Base-by-base conservation (phyloP, 1,140 invertebrate species). In the Episyrphus balteatus region DNA sequence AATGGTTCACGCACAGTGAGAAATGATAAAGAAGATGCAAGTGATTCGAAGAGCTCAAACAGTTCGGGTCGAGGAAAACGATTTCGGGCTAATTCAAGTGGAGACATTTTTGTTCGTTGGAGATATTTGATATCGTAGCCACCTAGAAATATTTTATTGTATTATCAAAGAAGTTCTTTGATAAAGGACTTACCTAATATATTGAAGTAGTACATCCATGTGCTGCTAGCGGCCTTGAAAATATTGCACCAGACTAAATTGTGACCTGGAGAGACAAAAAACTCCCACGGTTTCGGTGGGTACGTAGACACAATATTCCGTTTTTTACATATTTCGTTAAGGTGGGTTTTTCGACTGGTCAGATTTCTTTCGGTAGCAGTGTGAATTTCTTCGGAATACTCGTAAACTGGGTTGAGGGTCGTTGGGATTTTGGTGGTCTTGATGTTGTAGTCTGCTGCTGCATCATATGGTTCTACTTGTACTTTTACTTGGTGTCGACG, bases 1-100 rank as follows among this genome's bases (percentile, higher is more conserved):
- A 95, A 83, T 0, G 92, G 92, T 72, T 95, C 88, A 17, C 92
- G 74, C 0, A 92, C 91, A 51, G 94, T 86, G 17, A 94, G 70
- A 46, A 94, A 81, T 45, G 82, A 82, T 42, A 83, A 62, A 0
- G 75, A 72, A 5, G 70, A 73, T 0, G 73, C 70, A 19, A 78
- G 64, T 15, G 70, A 70, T 5, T 73, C 64, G 33, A 75, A 62
- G n/a, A 81, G 55, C 54, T 79, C 75, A 6, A 70, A 59, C 9
- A 75, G 59, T 31, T 70, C 73, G 2, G 79, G 79, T 13, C 79
- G 68, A 9, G 78, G 75, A 54, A 80, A 82, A 51, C 74, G 73
- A 50, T 72, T 72, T 17, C 80, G 58, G 0, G 79, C 80, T 52
- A 82, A 56, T 49, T 73, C 75, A 36, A 82, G 52, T 0, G 79